Conservation (phyloP, 2,797 vertebrate genomes). For the Serranus cabrilla region DNA sequence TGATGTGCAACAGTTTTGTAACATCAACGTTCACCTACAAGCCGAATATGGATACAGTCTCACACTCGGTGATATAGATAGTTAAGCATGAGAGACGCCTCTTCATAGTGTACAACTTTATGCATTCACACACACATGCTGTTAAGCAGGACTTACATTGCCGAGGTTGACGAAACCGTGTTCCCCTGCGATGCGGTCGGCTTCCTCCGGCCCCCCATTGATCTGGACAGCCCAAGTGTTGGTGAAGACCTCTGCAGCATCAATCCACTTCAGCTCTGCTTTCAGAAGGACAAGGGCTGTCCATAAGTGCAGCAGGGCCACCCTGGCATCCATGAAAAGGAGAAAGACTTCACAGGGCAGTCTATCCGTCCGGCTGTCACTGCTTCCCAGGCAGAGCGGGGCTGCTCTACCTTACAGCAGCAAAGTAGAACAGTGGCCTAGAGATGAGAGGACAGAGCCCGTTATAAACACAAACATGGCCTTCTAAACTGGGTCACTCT, state of each 20-base stretch:
- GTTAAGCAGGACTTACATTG: conserved; percentile 84
- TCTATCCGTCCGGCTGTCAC: conserved; percentile 69
- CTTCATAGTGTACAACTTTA: background rate
- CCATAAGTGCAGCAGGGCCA: conserved; percentile 89
- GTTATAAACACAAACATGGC: conserved; percentile 68
- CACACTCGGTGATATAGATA: background rate
- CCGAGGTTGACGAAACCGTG: conserved; percentile 95
- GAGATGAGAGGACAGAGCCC: conserved; percentile 73
- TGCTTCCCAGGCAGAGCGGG: conserved; percentile 61
- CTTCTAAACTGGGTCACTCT: conserved; percentile 69
- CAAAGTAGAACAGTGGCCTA: conserved; percentile 81
- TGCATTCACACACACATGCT: background rate
- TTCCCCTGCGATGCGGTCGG: conserved; percentile 89
- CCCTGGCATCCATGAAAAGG: conserved; percentile 94
- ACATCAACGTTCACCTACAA: conserved; percentile 20
- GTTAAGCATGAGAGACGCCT: background rate
- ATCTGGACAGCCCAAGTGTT: conserved; percentile 96
- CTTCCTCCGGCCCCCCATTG: conserved; percentile 87
- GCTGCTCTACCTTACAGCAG: conserved; percentile 70
- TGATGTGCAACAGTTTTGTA: conserved; percentile 42
- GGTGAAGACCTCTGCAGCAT: conserved; percentile 89
- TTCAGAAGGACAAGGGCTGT: conserved; percentile 85
- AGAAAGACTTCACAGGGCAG: conserved; percentile 67
- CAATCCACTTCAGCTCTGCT: conserved; percentile 72
- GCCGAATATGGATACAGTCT: background rate